A percentile compares a stretch with the other conserved stretches of the same genome.
These are phyloP conservation scores for Antedon mediterranea DNA, from an alignment of 53 echinoderm and acorn worm genomes.

Conservation along the genomic window DNA sequence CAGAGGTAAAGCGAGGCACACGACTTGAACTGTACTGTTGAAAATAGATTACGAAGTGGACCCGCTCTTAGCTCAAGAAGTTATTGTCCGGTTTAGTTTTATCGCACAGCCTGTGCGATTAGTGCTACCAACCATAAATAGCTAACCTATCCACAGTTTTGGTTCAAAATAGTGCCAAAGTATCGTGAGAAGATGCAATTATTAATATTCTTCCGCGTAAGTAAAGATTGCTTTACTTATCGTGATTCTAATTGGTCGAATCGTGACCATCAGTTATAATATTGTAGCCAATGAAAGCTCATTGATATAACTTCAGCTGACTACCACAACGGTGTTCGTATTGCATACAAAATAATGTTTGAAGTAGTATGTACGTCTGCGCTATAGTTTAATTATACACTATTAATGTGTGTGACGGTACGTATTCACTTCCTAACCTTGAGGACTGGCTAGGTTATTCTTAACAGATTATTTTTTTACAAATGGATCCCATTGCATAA, in stretches of 20 bases:
- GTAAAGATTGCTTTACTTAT: not conserved
- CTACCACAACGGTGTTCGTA: not conserved
- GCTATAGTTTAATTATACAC: not conserved
- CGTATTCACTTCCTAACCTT: too few species aligned
- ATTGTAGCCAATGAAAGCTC: not conserved
- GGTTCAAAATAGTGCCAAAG: not conserved
- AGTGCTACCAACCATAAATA: not conserved
- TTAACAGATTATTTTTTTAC: too few species aligned
- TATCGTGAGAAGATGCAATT: not conserved
- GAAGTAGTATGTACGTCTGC: not conserved
- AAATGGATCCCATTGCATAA: too few species aligned
- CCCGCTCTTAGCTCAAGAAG: not conserved
- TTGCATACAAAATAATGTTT: not conserved
- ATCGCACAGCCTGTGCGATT: not conserved
- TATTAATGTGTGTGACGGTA: not conserved
- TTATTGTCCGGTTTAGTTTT: not conserved
- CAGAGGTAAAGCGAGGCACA: not conserved
- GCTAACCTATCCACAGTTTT: not conserved
- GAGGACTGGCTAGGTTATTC: too few species aligned
- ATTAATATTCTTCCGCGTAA: not conserved
- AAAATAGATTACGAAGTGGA: not conserved
- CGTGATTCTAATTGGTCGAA: not conserved
- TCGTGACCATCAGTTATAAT: not conserved
- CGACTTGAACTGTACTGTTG: not conserved
- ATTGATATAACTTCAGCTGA: not conserved